Conservation (phyloP, 2,113 vertebrate species). For the Bubo blakistoni region DNA sequence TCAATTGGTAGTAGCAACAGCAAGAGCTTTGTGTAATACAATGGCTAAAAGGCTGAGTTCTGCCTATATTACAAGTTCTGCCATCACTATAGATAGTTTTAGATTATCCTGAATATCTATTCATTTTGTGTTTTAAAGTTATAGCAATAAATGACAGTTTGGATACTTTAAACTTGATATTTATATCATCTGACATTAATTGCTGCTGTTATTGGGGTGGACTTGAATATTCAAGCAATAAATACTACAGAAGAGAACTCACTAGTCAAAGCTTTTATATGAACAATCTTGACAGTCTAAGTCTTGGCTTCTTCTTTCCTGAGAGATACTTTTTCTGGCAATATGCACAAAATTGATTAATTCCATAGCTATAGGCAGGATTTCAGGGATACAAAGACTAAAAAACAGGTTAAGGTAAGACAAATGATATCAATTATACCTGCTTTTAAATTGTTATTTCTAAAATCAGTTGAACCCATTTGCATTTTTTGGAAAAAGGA, state of each 20-base stretch:
- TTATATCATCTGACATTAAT: background rate
- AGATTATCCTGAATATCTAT: background rate
- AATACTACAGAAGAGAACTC: background rate
- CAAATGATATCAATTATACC: background rate
- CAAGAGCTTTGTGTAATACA: background rate
- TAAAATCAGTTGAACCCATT: background rate
- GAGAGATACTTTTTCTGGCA: background rate
- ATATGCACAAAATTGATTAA: background rate
- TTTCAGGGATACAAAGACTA: background rate
- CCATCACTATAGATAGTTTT: background rate
- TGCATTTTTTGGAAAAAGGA: background rate
- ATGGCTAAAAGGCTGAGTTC: background rate
- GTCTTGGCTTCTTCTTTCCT: background rate
- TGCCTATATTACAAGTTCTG: background rate
- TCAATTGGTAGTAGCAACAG: background rate
- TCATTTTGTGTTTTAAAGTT: background rate
- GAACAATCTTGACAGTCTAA: background rate
- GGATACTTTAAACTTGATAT: background rate
- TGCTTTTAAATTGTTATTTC: background rate
- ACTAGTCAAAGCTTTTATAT: background rate
- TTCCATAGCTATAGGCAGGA: background rate
- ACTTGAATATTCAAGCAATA: background rate
- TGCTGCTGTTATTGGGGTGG: background rate
- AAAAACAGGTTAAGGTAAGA: background rate
- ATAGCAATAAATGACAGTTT: background rate